Evolutionary conservation across 2,113 vertebrate genomes (phyloP).

Genomic region (Rana temporaria): DNA sequence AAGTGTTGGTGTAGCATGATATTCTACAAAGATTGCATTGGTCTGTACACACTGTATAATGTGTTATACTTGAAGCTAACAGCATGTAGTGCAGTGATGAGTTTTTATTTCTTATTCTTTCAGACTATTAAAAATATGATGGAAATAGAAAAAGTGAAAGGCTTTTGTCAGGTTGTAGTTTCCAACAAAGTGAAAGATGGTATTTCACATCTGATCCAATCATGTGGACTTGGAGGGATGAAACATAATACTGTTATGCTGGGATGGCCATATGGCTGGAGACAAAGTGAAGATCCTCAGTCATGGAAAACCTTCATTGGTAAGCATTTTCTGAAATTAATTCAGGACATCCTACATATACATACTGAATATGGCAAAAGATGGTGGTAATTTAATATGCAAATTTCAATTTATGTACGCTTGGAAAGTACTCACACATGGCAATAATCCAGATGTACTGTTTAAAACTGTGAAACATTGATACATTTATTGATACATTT

Average conservation of each 20-base stretch:
- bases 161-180: constrained; percentile 96
- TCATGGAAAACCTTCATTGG: constrained; percentile 99
- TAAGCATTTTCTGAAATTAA: constrained; percentile 61
- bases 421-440: too few species aligned
- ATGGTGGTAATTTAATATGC: too few species aligned
- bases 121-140: constrained; percentile 99
- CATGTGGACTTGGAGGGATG: constrained; percentile 95
- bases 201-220: constrained; percentile 94
- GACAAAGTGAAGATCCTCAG: constrained; percentile 96
- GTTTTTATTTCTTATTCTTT: background rate
- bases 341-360: too few species aligned
- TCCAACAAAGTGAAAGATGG: constrained; percentile 91
- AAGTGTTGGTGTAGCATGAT: too few species aligned
- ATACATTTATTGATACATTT: too few species aligned
- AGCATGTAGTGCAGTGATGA: background rate
- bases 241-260: constrained; percentile 96
- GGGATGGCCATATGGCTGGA: constrained; percentile 98
- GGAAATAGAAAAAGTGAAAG: constrained; percentile 97
- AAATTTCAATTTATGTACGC: too few species aligned
- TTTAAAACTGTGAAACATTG: too few species aligned
- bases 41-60: too few species aligned
- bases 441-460: too few species aligned
- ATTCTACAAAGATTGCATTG: too few species aligned
- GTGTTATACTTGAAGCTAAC: too few species aligned
- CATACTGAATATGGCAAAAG: too few species aligned